Evolutionary conservation across 53 echinoderm and acorn worm species (phyloP).

Genomic region (Luidia sarsii): DNA sequence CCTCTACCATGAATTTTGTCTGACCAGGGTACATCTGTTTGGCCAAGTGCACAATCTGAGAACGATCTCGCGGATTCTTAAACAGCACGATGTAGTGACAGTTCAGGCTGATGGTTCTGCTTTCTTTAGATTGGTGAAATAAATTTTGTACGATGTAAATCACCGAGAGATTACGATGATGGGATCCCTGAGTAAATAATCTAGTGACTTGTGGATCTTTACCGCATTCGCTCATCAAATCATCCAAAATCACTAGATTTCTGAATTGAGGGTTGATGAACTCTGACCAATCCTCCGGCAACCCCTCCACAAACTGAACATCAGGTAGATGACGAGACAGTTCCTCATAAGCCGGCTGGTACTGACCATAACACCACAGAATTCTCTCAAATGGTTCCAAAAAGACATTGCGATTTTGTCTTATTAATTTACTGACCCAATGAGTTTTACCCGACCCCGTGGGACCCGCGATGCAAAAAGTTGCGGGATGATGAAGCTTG

Average conservation of each 20-base stretch:
- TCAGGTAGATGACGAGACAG: conserved; percentile 26
- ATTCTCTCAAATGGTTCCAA: too few species aligned
- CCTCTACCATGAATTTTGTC: conserved; percentile 64
- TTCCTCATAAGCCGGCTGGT: too few species aligned
- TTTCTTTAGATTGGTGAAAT: too few species aligned
- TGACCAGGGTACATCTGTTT: conserved; percentile 74
- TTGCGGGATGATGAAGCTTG: too few species aligned
- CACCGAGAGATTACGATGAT: conserved; percentile 65
- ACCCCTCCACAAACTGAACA: too few species aligned
- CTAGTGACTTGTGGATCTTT: conserved; percentile 50
- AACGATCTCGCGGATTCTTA: conserved; percentile 72
- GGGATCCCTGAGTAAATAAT: conserved; percentile 75
- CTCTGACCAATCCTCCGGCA: conserved; percentile 43
- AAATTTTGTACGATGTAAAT: too few species aligned
- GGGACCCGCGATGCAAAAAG: too few species aligned
- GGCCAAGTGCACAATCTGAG: conserved; percentile 20
- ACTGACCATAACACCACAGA: too few species aligned
- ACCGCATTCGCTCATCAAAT: conserved; percentile 76
- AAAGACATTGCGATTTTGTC: too few species aligned
- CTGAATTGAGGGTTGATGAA: conserved; percentile 47
- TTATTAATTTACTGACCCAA: too few species aligned
- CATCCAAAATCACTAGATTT: conserved; percentile 68
- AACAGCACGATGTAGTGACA: conserved; percentile 53
- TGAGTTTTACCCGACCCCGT: too few species aligned
- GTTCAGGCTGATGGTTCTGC: too few species aligned